Conservation (phyloP, 2,797 vertebrate species). For the Poeciliopsis gracilis region DNA sequence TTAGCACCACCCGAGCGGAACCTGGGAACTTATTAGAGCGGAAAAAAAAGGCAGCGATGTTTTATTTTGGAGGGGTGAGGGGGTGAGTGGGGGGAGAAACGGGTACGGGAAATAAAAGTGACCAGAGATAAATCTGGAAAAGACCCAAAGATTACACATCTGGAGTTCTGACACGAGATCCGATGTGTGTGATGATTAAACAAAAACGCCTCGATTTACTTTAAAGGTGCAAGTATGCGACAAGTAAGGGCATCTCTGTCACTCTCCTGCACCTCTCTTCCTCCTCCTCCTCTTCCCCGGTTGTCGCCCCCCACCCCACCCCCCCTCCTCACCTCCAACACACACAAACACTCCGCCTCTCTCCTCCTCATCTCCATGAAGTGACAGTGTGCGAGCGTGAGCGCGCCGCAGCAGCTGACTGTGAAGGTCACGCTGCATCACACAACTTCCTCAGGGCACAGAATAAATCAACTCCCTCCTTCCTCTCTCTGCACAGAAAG, state of each 20-base stretch:
- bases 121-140: constrained; percentile 3
- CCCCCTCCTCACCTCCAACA: no score
- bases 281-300: constrained; percentile 27
- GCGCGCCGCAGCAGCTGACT: constrained; percentile 83
- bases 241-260: constrained; percentile 62
- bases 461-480: constrained; percentile 97
- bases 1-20: constrained; percentile 45
- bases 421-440: constrained; percentile 98
- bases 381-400: constrained; percentile 55
- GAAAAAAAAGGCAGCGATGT: not conserved
- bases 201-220: constrained; percentile 4
- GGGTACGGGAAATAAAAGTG: constrained; percentile 3
- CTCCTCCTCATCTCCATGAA: constrained; percentile 68
- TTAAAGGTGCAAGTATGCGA: constrained; percentile 43
- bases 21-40: constrained; percentile 42
- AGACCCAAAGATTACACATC: constrained; percentile 5
- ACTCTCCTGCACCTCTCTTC: constrained; percentile 34
- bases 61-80: constrained; percentile 19
- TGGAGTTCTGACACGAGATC: constrained; percentile 14
- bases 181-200: constrained; percentile 12
- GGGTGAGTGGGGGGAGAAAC: not conserved
- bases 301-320: constrained; percentile 22
- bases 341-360: constrained; percentile 23
- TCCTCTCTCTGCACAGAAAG: constrained; percentile 65
- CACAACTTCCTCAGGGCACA: constrained; percentile 98